These are phyloP conservation scores for Ctenopoma kingsleyae DNA, from an alignment of 2,797 vertebrate genomes.

Conservation along the genomic window DNA sequence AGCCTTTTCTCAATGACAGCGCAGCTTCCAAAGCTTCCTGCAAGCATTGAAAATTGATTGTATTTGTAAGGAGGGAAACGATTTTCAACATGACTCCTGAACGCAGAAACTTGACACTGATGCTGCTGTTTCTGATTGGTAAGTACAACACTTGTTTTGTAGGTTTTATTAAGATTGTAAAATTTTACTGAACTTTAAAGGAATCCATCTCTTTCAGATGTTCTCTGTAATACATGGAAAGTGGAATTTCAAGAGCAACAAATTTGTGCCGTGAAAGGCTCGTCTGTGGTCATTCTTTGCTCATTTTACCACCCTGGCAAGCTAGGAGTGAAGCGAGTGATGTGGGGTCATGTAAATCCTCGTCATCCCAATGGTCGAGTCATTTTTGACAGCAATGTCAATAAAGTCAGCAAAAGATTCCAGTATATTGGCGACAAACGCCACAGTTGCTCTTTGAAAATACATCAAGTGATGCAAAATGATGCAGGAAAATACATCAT, in stretches of 20 bases:
- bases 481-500: conserved; percentile 36
- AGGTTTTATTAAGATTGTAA: neutral
- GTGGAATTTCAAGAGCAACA: conserved; percentile 15
- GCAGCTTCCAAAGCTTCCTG: neutral
- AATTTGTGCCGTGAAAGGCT: conserved; percentile 36
- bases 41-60: neutral
- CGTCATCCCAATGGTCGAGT: fast-evolving
- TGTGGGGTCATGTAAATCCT: conserved; percentile 11
- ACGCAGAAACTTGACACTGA: conserved; percentile 15
- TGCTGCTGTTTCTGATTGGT: conserved; percentile 28
- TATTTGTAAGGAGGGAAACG: neutral
- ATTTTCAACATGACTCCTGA: conserved; percentile 18
- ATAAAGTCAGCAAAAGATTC: neutral
- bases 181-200: neutral
- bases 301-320: conserved; percentile 11
- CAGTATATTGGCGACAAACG: conserved; percentile 31
- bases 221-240: conserved; percentile 8
- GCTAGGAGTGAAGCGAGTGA: fast-evolving
- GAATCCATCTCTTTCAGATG: conserved; percentile 43
- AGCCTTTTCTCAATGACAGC: neutral
- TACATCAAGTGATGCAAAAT: conserved; percentile 17
- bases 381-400: neutral
- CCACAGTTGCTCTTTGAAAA: conserved; percentile 46
- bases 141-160: conserved; percentile 1
- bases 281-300: conserved; percentile 27